Conservation (phyloP, 2,888 invertebrate genomes). For the Oscheius sp. region DNA sequence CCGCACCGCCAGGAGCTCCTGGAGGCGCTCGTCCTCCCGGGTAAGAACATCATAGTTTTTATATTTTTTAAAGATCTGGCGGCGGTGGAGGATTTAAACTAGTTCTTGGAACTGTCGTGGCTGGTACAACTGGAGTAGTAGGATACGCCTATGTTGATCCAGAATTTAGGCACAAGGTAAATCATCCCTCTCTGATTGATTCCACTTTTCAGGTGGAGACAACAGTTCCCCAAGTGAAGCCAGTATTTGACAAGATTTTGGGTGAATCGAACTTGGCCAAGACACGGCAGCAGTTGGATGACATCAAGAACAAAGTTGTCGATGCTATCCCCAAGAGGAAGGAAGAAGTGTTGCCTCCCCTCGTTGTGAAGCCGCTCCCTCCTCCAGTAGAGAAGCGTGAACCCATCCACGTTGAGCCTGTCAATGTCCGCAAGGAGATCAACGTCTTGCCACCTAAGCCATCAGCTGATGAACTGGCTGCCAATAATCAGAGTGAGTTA, state of each 20-base stretch:
- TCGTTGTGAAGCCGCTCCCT: slow-evolving; percentile 36
- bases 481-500: slow-evolving; percentile 44
- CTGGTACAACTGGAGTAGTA: slow-evolving; percentile 62
- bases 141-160: slow-evolving; percentile 67
- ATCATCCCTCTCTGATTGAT: neutral
- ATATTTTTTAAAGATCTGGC: slow-evolving; percentile 47
- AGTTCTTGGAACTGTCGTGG: slow-evolving; percentile 45
- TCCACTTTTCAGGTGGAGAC: slow-evolving; percentile 47
- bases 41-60: too few relatives aligned
- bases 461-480: slow-evolving; percentile 39
- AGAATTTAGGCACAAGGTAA: slow-evolving; percentile 57
- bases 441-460: slow-evolving; percentile 41
- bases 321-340: slow-evolving; percentile 50
- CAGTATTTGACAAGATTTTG: slow-evolving; percentile 57
- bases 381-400: slow-evolving; percentile 48
- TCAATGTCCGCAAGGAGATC: slow-evolving; percentile 61
- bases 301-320: slow-evolving; percentile 45
- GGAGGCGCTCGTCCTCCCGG: too few relatives aligned
- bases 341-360: slow-evolving; percentile 44
- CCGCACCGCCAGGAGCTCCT: neutral
- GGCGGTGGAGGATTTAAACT: slow-evolving; percentile 51
- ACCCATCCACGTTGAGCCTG: slow-evolving; percentile 58
- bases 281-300: slow-evolving; percentile 43
- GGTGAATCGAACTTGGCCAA: slow-evolving; percentile 54
- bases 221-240: slow-evolving; percentile 58